Conservation (phyloP, 2,888 invertebrate genomes). For the Mermis nigrescens region DNA sequence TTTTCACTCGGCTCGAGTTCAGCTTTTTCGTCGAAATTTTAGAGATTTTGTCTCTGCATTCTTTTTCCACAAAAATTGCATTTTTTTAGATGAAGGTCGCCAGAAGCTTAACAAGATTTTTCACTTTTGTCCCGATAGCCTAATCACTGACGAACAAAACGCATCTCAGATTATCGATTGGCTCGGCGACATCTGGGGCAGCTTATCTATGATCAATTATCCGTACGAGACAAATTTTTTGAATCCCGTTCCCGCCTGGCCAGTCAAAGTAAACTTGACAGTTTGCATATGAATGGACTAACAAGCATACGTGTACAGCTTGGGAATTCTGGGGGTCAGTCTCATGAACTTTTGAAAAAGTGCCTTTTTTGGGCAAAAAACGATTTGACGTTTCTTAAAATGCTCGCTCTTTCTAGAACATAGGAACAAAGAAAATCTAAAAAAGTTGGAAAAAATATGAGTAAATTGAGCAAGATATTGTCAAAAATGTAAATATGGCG, state of each 20-base stretch:
- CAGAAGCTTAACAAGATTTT: conserved; percentile 51
- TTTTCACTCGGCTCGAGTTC: conserved; percentile 4
- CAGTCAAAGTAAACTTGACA: conserved; percentile 53
- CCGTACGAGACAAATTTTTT: conserved; percentile 70
- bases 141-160: conserved; percentile 38
- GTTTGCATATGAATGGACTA: no score
- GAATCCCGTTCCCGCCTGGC: conserved; percentile 53
- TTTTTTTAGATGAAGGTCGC: conserved; percentile 46
- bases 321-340: no score
- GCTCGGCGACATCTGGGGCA: conserved; percentile 51
- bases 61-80: no score
- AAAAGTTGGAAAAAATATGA: no score
- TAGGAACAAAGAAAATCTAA: no score
- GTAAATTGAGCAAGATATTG: no score
- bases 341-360: no score
- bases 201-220: conserved; percentile 83
- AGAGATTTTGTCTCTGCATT: neutral
- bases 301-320: no score
- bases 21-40: conserved; percentile 1
- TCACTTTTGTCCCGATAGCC: conserved; percentile 46
- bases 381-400: neutral
- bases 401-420: no score
- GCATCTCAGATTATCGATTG: conserved; percentile 47
- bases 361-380: no score
- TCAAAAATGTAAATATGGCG: no score